A percentile compares a stretch with the other conserved stretches of the same genome.
phyloP scores from a whole-genome alignment of 2,888 invertebrate species.

The Arge pagana region DNA sequence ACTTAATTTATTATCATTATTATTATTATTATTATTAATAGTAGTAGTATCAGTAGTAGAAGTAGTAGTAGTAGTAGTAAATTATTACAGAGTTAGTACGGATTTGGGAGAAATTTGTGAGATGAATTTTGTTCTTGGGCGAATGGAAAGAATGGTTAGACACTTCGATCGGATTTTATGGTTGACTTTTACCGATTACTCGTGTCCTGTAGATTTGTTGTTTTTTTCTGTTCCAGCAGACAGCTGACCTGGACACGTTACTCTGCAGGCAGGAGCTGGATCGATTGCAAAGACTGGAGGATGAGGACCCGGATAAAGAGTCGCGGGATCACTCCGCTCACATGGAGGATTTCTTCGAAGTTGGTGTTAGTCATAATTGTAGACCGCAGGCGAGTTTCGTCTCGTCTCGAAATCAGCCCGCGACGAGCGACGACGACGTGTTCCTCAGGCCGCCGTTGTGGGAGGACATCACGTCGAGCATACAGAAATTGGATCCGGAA shows the following conservation, averaged over 20 bases:
- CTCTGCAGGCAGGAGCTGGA: constrained; percentile 78
- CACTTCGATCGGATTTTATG: no score
- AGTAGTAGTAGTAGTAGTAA: no score
- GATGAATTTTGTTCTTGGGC: no score
- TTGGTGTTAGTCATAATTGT: constrained; percentile 41
- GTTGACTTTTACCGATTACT: no score
- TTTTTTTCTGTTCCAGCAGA: constrained; percentile 59
- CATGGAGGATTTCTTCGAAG: constrained; percentile 73
- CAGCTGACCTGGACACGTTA: constrained; percentile 79
- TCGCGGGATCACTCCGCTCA: constrained; percentile 63
- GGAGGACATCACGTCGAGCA: constrained; percentile 91
- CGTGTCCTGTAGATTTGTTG: neutral
- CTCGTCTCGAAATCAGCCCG: constrained; percentile 61
- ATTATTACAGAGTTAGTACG: no score
- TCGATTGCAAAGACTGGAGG: constrained; percentile 66
- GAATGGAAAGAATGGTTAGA: no score
- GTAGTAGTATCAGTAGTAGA: no score
- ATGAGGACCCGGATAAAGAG: constrained; percentile 58
- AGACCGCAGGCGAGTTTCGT: constrained; percentile 62
- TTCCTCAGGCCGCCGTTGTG: constrained; percentile 86
- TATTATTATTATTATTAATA: no score
- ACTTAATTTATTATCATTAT: no score
- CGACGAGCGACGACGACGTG: constrained; percentile 76
- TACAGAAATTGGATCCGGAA: constrained; percentile 88
- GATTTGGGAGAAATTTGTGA: no score